Evolutionary conservation across 2,888 invertebrate species (phyloP).

Genomic region (Aporophyla lueneburgensis): DNA sequence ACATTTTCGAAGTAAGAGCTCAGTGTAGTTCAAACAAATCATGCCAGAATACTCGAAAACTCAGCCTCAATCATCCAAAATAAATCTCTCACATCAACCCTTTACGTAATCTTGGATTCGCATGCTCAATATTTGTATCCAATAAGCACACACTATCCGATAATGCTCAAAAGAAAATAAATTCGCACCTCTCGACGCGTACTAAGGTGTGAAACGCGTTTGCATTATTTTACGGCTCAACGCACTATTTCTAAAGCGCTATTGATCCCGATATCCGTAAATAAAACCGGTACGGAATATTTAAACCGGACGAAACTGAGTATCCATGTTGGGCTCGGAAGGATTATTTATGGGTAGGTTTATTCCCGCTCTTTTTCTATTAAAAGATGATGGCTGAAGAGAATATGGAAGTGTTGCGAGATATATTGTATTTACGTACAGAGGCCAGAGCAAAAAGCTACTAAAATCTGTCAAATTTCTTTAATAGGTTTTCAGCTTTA

Average conservation of each 20-base stretch:
- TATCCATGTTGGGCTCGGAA: constrained; percentile 16
- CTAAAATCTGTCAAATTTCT: too few species aligned
- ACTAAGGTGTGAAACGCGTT: constrained; percentile 52
- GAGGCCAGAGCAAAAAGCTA: too few species aligned
- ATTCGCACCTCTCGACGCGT: constrained; percentile 40
- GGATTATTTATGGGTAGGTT: constrained; percentile 4
- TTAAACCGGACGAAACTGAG: constrained; percentile 57
- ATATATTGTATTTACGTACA: constrained; percentile 32
- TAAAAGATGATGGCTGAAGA: constrained; percentile 14
- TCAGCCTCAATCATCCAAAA: constrained; percentile 7
- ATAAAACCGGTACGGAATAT: constrained; percentile 61
- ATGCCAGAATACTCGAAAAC: background rate
- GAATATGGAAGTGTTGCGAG: constrained; percentile 11
- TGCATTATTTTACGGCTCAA: constrained; percentile 61
- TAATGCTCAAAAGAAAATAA: constrained; percentile 60
- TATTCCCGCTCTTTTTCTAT: constrained; percentile 29
- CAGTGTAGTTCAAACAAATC: constrained; percentile 13
- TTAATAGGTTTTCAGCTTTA: too few species aligned
- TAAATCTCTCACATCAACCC: constrained; percentile 20
- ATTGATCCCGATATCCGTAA: constrained; percentile 65
- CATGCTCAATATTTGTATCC: constrained; percentile 48
- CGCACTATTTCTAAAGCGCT: constrained; percentile 59
- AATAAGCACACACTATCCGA: constrained; percentile 40
- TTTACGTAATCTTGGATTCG: constrained; percentile 40
- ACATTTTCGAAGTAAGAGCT: background rate